Evolutionary conservation across 2,113 vertebrate genomes (phyloP).

Genomic region (Arenaria interpres): DNA sequence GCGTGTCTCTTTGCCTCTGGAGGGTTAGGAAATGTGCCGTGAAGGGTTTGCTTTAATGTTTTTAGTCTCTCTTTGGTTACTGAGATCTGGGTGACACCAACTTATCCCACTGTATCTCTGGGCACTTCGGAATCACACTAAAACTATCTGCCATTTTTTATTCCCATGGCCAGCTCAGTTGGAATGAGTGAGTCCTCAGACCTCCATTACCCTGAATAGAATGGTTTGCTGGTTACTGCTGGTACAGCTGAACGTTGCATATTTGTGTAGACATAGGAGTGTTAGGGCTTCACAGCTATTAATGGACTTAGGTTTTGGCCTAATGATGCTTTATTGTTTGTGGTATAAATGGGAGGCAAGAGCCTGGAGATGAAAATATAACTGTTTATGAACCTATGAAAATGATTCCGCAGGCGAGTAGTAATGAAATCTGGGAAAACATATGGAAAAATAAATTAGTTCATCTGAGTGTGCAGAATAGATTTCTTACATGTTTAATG

Average conservation of each 20-base stretch:
- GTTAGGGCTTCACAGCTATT: not conserved
- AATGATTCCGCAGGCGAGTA: not conserved
- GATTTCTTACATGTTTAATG: not conserved
- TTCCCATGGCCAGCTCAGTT: not conserved
- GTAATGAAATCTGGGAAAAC: constrained; percentile 37
- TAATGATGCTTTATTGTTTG: not conserved
- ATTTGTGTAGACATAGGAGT: not conserved
- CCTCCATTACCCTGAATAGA: not conserved
- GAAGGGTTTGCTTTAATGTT: not conserved
- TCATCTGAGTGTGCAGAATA: not conserved
- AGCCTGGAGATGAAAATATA: not conserved
- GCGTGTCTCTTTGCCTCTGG: not conserved
- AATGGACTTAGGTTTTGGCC: not conserved
- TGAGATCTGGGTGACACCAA: not conserved
- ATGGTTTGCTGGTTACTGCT: not conserved
- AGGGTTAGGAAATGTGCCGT: not conserved
- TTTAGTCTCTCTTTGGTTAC: not conserved
- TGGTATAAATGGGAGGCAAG: not conserved
- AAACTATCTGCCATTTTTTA: not conserved
- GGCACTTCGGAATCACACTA: not conserved
- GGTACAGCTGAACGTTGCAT: not conserved
- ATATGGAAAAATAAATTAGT: constrained; percentile 20
- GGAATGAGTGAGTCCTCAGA: not conserved
- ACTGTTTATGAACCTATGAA: constrained; percentile 7
- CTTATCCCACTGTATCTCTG: not conserved